Conservation (phyloP, 2,113 vertebrate species). For the Ursus arctos region DNA sequence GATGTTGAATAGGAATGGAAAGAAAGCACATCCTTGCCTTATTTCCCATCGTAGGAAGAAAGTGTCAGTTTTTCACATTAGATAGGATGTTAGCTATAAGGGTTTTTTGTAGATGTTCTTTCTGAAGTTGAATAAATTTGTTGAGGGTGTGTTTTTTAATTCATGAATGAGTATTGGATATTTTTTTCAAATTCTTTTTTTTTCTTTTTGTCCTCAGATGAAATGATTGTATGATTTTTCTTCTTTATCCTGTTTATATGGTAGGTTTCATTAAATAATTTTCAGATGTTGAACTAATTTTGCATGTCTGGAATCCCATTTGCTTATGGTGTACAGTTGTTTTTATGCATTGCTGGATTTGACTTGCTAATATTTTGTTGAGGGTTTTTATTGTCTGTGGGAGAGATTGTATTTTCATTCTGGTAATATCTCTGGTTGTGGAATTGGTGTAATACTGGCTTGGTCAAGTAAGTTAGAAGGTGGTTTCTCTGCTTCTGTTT, state of each 20-base stretch:
- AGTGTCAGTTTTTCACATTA: not conserved
- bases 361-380: not conserved
- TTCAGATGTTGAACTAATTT: not conserved
- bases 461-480: not conserved
- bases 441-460: not conserved
- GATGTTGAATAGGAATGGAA: not conserved
- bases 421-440: not conserved
- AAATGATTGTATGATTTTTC: not conserved
- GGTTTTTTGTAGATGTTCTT: not conserved
- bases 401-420: not conserved
- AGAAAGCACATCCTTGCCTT: not conserved
- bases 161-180: not conserved
- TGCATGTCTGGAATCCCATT: not conserved
- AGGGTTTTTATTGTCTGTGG: not conserved
- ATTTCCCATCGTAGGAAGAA: not conserved
- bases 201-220: not conserved
- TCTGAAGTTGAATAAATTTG: not conserved
- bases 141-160: not conserved
- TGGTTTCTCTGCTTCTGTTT: not conserved
- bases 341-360: not conserved
- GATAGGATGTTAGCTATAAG: not conserved
- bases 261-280: not conserved
- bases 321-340: not conserved
- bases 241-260: not conserved
- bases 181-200: not conserved